These are phyloP conservation scores for Callopanchax toddi DNA, from an alignment of 2,113 vertebrate species.

Conservation along the genomic window DNA sequence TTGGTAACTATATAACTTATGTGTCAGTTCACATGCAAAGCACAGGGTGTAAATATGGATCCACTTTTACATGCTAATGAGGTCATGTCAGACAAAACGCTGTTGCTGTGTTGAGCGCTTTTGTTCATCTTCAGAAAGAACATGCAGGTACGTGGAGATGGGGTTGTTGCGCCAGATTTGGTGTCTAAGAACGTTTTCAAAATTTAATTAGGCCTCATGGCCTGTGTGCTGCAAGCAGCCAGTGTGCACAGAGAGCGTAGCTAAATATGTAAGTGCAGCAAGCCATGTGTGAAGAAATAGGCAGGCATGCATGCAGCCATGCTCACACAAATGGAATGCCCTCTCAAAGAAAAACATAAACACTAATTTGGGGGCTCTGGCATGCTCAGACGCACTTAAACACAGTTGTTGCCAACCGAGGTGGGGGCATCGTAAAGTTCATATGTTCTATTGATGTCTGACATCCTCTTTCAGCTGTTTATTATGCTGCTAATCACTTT, in stretches of 20 bases:
- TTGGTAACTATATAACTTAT: constrained; percentile 67
- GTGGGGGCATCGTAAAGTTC: not conserved
- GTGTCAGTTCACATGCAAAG: constrained; percentile 72
- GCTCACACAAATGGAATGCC: constrained; percentile 50
- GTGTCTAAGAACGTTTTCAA: not conserved
- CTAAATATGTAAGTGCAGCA: constrained; percentile 15
- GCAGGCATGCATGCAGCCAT: constrained; percentile 44
- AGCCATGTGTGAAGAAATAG: constrained; percentile 68
- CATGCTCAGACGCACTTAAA: constrained; percentile 26
- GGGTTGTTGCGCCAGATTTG: not conserved
- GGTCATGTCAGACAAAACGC: constrained; percentile 55
- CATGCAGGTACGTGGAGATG: not conserved
- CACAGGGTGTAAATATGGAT: constrained; percentile 67
- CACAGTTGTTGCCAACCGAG: constrained; percentile 18
- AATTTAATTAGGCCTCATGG: not conserved
- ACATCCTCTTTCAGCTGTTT: not conserved
- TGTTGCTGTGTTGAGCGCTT: not conserved
- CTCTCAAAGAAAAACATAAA: constrained; percentile 36
- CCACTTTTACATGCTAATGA: constrained; percentile 69
- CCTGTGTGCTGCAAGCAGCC: not conserved
- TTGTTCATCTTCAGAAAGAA: constrained; percentile 1
- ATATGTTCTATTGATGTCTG: not conserved
- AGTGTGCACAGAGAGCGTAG: not conserved
- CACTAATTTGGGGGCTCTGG: constrained; percentile 7
- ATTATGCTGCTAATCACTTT: not conserved